Evolutionary conservation across 2,797 vertebrate genomes (phyloP), one percentile per base, ranked within the genome.

Genomic region (Characodon lateralis): DNA sequence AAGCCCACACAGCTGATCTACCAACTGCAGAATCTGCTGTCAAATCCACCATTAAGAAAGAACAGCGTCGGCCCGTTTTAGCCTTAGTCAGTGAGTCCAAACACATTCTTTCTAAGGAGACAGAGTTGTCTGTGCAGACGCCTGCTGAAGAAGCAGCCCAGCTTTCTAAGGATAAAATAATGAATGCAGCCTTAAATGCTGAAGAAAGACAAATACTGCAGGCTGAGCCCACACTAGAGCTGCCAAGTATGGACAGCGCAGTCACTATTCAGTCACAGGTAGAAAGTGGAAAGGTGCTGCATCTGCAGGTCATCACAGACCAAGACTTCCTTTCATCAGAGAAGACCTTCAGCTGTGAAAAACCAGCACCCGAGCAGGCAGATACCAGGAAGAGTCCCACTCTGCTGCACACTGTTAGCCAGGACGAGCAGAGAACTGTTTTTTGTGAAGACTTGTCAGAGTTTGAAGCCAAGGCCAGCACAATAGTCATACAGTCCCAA

Each of bases 271-370:
- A 81, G 51, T 89, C 92, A n/a, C 90, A 95, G 76, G 76, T 83
- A n/a, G 96, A 96, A 87, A 91, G 89, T 53, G 91, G 93, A 59
- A 95, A 95, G 78, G 16, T 94, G 39, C 80, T 96, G 73, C 94
- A 96, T 83, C 87, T 96, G 77, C 96, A 97, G 83, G 92, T 96
- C 70, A 92, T 95, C 71, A 93, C 91, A 75, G 94, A 95, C 74
- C 96, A 96, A 81, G 86, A 94, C 66, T 85, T 93, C 59, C 93
- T 97, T 73, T 91, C 95, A 31, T 94, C 93, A 76, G 96, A 96
- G 81, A 89, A 82, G 48, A 86, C 85, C 63, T 95, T 96, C 77
- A 92, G 81, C 78, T 93, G 90, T 93, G 94, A 96, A 71, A 94
- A 93, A 78, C 95, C 95, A 72, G 41, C 74, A 0, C 16, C 93